Evolutionary conservation across 2,113 vertebrate species (phyloP).

Genomic region (Syngnathoides biaculeatus): DNA sequence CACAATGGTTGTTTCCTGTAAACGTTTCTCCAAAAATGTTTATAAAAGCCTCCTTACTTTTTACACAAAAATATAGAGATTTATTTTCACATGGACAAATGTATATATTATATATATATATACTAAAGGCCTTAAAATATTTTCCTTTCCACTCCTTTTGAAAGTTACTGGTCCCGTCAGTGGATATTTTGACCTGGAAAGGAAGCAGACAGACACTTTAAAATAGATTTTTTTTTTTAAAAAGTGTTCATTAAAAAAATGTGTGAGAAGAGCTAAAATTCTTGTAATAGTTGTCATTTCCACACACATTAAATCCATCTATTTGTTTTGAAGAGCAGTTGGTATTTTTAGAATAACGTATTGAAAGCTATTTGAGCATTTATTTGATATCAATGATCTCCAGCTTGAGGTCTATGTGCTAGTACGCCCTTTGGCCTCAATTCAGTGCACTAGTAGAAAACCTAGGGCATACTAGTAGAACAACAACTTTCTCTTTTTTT

Average conservation of each 20-base stretch:
- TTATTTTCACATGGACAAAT: slow-evolving; percentile 67
- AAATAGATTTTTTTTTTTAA: neutral
- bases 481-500: too few species aligned
- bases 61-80: slow-evolving; percentile 71
- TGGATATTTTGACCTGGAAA: slow-evolving; percentile 56
- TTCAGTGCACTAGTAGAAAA: too few species aligned
- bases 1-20: slow-evolving; percentile 68
- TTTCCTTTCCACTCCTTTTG: slow-evolving; percentile 62
- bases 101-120: slow-evolving; percentile 35
- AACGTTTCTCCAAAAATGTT: slow-evolving; percentile 61
- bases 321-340: too few species aligned
- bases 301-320: too few species aligned
- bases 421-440: too few species aligned
- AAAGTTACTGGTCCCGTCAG: slow-evolving; percentile 72
- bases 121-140: slow-evolving; percentile 77
- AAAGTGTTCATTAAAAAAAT: neutral
- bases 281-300: too few species aligned
- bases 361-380: too few species aligned
- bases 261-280: neutral
- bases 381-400: too few species aligned
- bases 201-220: slow-evolving; percentile 11
- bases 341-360: too few species aligned
- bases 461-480: too few species aligned
- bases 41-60: slow-evolving; percentile 51
- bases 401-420: too few species aligned